These are phyloP conservation scores for Diadromus collaris DNA, from an alignment of 2,888 invertebrate species.

Conservation along the genomic window DNA sequence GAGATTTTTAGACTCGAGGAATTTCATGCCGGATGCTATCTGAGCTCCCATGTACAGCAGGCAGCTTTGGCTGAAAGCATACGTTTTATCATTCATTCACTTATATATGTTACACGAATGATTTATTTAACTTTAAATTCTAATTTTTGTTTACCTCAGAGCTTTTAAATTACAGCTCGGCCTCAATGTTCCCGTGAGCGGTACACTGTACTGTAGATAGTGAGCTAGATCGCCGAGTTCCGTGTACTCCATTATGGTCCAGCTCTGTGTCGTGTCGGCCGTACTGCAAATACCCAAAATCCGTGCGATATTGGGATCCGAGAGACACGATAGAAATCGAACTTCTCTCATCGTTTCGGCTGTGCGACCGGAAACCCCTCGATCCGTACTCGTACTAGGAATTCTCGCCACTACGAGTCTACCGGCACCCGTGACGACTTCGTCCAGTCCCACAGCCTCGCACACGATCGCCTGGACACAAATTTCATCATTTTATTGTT, in stretches of 20 bases:
- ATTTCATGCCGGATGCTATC: constrained; percentile 90
- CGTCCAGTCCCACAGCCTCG: constrained; percentile 81
- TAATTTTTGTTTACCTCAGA: constrained; percentile 72
- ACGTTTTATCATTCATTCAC: constrained; percentile 1
- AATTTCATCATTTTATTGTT: not conserved
- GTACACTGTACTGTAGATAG: constrained; percentile 82
- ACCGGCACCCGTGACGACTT: constrained; percentile 80
- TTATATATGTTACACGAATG: not conserved
- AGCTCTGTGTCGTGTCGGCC: constrained; percentile 83
- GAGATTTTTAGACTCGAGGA: constrained; percentile 88
- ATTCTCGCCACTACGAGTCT: constrained; percentile 83
- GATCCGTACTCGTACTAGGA: constrained; percentile 75
- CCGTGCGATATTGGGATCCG: constrained; percentile 86
- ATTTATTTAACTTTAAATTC: not conserved
- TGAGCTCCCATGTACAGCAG: constrained; percentile 88
- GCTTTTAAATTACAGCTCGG: constrained; percentile 78
- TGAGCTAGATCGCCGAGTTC: constrained; percentile 89
- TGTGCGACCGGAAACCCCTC: constrained; percentile 78
- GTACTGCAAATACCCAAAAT: constrained; percentile 84
- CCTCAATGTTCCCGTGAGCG: constrained; percentile 76
- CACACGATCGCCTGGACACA: constrained; percentile 81
- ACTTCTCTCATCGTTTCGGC: constrained; percentile 84
- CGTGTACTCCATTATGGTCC: constrained; percentile 88
- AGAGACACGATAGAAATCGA: constrained; percentile 85
- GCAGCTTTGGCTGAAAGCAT: constrained; percentile 83